These are phyloP conservation scores for Metaphire vulgaris DNA, from an alignment of 1,140 invertebrate species.

Conservation along the genomic window DNA sequence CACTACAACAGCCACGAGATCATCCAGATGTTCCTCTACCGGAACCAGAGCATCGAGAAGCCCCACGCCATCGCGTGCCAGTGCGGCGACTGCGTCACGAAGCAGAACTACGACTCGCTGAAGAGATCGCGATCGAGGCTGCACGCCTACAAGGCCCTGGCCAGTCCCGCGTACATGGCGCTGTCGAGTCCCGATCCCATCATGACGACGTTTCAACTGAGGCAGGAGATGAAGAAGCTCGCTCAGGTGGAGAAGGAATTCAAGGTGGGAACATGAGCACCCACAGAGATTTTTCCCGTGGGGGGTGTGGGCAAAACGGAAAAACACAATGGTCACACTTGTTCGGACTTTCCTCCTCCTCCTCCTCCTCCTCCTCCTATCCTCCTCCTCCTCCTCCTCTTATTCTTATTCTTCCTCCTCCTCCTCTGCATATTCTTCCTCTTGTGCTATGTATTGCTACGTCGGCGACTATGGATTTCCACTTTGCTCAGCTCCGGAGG, in stretches of 20 bases:
- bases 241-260: too few species aligned
- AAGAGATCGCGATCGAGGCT: conserved; percentile 36
- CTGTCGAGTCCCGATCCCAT: too few species aligned
- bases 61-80: conserved; percentile 29
- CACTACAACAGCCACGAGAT: conserved; percentile 96
- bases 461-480: too few species aligned
- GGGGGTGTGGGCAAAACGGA: too few species aligned
- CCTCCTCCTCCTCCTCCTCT: too few species aligned
- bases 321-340: background rate
- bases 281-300: too few species aligned
- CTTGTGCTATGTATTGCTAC: too few species aligned
- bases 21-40: too few species aligned
- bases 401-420: too few species aligned
- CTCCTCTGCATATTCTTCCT: too few species aligned
- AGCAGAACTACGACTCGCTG: too few species aligned
- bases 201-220: conserved; percentile 59
- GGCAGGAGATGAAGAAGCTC: conserved; percentile 54
- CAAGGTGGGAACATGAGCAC: background rate
- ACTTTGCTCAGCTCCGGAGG: background rate
- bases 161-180: conserved; percentile 59
- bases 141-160: conserved; percentile 48
- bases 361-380: too few species aligned
- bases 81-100: conserved; percentile 30
- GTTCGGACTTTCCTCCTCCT: background rate
- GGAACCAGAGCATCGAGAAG: conserved; percentile 55